Percentiles rank a stretch among this genome's conserved stretches.
Conservation (phyloP, 1,140 invertebrate species). For the Campoletis sonorensis region DNA sequence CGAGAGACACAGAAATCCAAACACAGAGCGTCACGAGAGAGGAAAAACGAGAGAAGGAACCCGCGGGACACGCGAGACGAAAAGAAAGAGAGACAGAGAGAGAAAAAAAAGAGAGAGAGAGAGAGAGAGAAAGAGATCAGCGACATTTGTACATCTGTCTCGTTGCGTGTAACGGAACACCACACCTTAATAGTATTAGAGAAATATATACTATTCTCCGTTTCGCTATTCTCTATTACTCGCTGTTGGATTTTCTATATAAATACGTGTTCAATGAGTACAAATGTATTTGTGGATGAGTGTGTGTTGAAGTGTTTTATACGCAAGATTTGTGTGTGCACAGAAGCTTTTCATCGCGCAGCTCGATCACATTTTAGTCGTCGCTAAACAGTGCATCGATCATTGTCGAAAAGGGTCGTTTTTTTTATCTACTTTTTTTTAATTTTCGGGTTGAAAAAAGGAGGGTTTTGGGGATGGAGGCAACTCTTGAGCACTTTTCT, state of each 20-base stretch:
- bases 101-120: conserved; percentile 38
- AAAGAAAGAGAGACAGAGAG: conserved; percentile 12
- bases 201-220: conserved; percentile 50
- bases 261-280: conserved; percentile 12
- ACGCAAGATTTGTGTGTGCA: background rate
- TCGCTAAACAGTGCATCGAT: no score
- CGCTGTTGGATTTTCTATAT: conserved; percentile 23
- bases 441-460: no score
- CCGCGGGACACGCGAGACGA: background rate
- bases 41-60: conserved; percentile 36
- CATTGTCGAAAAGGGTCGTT: no score
- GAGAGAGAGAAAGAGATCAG: conserved; percentile 46
- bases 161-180: conserved; percentile 58
- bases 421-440: no score
- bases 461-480: no score
- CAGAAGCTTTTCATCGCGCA: no score
- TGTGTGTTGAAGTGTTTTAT: background rate
- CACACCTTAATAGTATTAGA: conserved; percentile 58
- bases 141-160: conserved; percentile 58
- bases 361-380: no score
- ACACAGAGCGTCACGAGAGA: conserved; percentile 42
- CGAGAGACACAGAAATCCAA: conserved; percentile 51
- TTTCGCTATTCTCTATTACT: conserved; percentile 24
- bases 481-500: no score
- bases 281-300: background rate